Percentiles rank a stretch among this genome's conserved stretches.
Conservation (phyloP, 2,888 invertebrate genomes). For the Aphrophora alni region DNA sequence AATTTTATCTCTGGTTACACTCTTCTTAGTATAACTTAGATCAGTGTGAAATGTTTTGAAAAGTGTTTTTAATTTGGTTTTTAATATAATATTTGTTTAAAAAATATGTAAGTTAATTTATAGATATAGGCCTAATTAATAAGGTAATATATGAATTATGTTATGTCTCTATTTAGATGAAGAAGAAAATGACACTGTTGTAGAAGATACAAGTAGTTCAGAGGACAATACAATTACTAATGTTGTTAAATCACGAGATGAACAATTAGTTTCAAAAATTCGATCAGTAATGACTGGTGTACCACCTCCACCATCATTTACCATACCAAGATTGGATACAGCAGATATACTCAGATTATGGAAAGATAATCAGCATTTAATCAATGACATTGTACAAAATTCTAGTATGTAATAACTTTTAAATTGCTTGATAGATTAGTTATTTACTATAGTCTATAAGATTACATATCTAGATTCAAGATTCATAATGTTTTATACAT, state of each 20-base stretch:
- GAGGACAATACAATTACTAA: background rate
- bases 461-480: too few species aligned
- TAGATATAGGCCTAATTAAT: too few species aligned
- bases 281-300: slow-evolving; percentile 28
- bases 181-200: background rate
- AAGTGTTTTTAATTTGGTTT: too few species aligned
- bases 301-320: slow-evolving; percentile 39
- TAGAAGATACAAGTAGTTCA: background rate
- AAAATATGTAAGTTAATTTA: too few species aligned
- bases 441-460: too few species aligned
- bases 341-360: slow-evolving; percentile 33
- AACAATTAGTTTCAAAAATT: background rate
- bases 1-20: too few species aligned
- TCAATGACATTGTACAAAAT: background rate
- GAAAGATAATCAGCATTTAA: slow-evolving; percentile 29
- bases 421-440: too few species aligned
- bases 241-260: background rate
- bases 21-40: too few species aligned
- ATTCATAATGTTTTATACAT: too few species aligned
- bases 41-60: too few species aligned
- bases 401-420: background rate
- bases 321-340: slow-evolving; percentile 30
- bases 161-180: background rate
- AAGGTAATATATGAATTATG: too few species aligned
- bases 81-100: too few species aligned